Evolutionary conservation across 2,113 vertebrate species (phyloP), one percentile per base, ranked within the genome.

Genomic region (Toxotes jaculatrix): DNA sequence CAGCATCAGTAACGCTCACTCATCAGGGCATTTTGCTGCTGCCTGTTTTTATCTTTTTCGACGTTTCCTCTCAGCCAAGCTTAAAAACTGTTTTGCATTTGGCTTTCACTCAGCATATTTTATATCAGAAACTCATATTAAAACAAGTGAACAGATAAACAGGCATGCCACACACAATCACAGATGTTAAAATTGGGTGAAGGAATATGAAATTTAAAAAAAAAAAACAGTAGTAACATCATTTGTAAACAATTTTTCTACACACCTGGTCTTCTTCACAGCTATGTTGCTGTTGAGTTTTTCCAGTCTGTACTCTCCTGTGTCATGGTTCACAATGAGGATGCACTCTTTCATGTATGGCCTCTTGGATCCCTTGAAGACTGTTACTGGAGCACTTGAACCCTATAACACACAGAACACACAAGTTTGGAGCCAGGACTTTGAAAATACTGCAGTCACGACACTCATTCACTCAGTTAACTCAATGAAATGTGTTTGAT

Each of bases 301-400:
- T 91, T 99, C 98, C 89, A 99, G 95, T 74, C 97, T 96, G 91
- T 98, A 99, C 92, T 99, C 98, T 89, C 98, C 98, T 32, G 98
- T 99, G 91, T 99, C 98, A 74, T 99, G 98, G 92, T 99, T 99
- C 87, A 99, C 96, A 72, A 99, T 98, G 83, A 99, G 96, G 94
- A 99, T 96, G 92, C 98, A 99, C 93, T 99, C 98, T 88, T 97
- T 98, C 93, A 97, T 95, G 83, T 99, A 99, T 64, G 97, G 97
- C 81, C 97, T 97, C 94, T 98, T 99, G 66, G 98, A 99, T 79
- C 98, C 98, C 90, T 99, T 99, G 93, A 99, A 99, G 83, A 99
- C 98, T 0, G 97, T 99, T 72, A 98, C 94, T 21, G 98, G 98
- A 88, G 97, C 93, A 83, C 96, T 98, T 61, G 98, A 99, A 47